Base-by-base conservation (phyloP, 2,888 invertebrate species). In the Euspilapteryx auroguttella region DNA sequence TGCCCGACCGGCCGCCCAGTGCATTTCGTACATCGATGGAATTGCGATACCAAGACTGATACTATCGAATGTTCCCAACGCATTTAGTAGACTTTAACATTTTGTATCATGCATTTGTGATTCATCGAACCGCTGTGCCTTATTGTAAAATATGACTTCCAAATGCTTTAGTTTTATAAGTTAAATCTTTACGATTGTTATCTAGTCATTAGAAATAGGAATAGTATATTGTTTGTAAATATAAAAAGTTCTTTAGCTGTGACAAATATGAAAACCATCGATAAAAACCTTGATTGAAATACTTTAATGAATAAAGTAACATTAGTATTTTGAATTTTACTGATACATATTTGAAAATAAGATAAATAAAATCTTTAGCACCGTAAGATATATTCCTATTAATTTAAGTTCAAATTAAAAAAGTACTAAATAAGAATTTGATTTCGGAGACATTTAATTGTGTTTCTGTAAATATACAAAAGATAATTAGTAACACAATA, bases 301-400 rank as follows among this genome's bases (percentile, higher is more conserved):
- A n/a, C n/a, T n/a, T n/a, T n/a, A n/a, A n/a, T n/a, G n/a, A n/a
- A n/a, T n/a, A n/a, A n/a, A n/a, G n/a, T n/a, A n/a, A n/a, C n/a
- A n/a, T n/a, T n/a, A n/a, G n/a, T n/a, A n/a, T n/a, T n/a, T n/a
- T n/a, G n/a, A n/a, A n/a, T n/a, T n/a, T n/a, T n/a, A n/a, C n/a
- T n/a, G n/a, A n/a, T n/a, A n/a, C n/a, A n/a, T n/a, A n/a, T n/a
- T n/a, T n/a, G n/a, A n/a, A n/a, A n/a, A n/a, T n/a, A n/a, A n/a
- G n/a, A n/a, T n/a, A n/a, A n/a, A n/a, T n/a, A n/a, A n/a, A n/a
- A n/a, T n/a, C n/a, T 30, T 34, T 65, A 65, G 68, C 42, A 71
- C 68, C 63, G 39, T 73, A 73, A 65, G 56, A 55, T 38, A 65
- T 65, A 73, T 75, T 75, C 75, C 73, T 73, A 75, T 66, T 66